phyloP scores from a whole-genome alignment of 30 jellyfish, hydroid and myxozoan species.

The Aurelia sp. region DNA sequence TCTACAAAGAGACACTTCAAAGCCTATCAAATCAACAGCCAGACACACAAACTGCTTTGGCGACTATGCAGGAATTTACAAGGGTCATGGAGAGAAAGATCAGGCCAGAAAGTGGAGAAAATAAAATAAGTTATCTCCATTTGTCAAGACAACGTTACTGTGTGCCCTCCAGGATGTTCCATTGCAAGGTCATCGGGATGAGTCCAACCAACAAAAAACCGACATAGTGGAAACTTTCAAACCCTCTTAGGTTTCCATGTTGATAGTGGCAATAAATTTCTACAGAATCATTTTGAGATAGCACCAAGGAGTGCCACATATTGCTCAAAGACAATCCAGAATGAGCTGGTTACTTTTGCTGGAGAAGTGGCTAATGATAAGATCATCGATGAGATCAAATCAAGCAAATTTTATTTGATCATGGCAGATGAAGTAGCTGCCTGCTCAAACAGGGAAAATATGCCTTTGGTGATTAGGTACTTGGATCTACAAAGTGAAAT shows the following conservation, averaged over 20 bases:
- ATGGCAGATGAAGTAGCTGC: neutral
- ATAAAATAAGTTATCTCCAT: too few species aligned
- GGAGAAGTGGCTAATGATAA: neutral
- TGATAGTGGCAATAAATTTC: neutral
- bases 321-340: neutral
- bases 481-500: neutral
- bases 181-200: neutral
- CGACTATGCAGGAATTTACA: too few species aligned
- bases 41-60: too few species aligned
- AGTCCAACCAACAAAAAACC: neutral
- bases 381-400: neutral
- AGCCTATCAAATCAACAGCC: too few species aligned
- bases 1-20: too few species aligned
- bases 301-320: too few species aligned
- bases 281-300: neutral
- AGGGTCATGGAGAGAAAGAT: too few species aligned
- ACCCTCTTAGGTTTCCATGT: neutral
- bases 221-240: neutral
- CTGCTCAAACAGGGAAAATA: neutral
- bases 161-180: neutral
- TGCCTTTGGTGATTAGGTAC: neutral
- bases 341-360: too few species aligned
- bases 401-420: too few species aligned
- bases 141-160: too few species aligned
- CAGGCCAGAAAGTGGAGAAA: too few species aligned